These are phyloP conservation scores for Carapus acus DNA, from an alignment of 2,797 vertebrate species.

Conservation along the genomic window DNA sequence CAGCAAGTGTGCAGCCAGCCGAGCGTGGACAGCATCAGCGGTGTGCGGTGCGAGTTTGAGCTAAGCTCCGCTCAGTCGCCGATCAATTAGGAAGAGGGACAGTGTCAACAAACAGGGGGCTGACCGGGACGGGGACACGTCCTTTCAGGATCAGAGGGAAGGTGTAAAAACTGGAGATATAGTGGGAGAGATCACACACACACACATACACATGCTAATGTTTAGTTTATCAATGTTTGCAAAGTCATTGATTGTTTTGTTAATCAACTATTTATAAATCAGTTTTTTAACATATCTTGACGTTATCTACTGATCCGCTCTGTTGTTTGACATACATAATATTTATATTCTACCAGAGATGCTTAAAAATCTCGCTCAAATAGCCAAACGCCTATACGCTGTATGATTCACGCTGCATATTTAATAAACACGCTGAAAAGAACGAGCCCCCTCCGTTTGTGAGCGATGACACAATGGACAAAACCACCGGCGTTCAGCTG, in stretches of 20 bases:
- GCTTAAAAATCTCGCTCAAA: slow-evolving; percentile 50
- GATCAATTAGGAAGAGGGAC: slow-evolving; percentile 43
- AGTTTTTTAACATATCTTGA: slow-evolving; percentile 11
- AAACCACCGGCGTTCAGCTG: slow-evolving; percentile 6
- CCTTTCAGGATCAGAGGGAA: no score
- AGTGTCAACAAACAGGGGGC: no score
- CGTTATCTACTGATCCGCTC: slow-evolving; percentile 28
- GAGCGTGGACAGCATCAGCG: slow-evolving; percentile 76
- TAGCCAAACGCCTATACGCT: slow-evolving; percentile 35
- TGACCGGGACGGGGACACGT: no score
- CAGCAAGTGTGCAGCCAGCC: slow-evolving; percentile 74
- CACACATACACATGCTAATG: slow-evolving; percentile 38
- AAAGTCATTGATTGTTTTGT: slow-evolving; percentile 22
- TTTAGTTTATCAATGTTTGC: slow-evolving; percentile 23
- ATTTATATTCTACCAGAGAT: slow-evolving; percentile 41
- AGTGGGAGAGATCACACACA: slow-evolving; percentile 13
- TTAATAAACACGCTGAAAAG: slow-evolving; percentile 58
- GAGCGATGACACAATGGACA: not conserved
- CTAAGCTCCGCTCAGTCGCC: slow-evolving; percentile 59
- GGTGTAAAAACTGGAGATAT: not conserved
- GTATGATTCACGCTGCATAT: slow-evolving; percentile 40
- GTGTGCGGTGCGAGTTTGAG: slow-evolving; percentile 77
- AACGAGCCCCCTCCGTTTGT: slow-evolving; percentile 4
- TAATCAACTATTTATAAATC: slow-evolving; percentile 26
- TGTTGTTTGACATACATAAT: slow-evolving; percentile 27